These are phyloP conservation scores for Melinopterus prodromus DNA, from an alignment of 2,888 invertebrate species.

Conservation along the genomic window DNA sequence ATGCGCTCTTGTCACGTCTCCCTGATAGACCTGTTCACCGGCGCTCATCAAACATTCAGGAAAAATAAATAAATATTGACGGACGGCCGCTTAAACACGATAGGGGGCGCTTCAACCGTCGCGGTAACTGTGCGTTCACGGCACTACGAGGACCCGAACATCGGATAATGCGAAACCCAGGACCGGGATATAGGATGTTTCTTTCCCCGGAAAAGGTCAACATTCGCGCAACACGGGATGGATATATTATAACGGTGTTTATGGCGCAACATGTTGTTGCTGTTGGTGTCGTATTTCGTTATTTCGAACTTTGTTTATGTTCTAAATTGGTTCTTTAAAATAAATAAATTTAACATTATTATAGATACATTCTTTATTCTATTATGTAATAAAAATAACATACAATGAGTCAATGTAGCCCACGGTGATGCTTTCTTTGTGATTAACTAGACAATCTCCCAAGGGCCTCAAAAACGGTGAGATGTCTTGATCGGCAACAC, in stretches of 20 bases:
- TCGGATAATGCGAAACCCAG: slow-evolving; percentile 12
- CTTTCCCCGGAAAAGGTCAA: background rate
- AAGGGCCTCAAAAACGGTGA: no score
- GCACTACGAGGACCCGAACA: background rate
- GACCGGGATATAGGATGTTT: background rate
- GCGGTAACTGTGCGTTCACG: background rate
- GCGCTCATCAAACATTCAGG: background rate
- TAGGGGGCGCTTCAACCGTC: background rate
- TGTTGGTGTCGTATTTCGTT: background rate
- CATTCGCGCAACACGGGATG: background rate
- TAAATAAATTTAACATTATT: no score
- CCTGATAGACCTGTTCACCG: background rate
- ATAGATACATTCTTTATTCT: no score
- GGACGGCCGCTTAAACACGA: background rate
- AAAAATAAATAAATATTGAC: slow-evolving; percentile 4
- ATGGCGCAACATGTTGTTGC: background rate
- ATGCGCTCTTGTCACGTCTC: background rate
- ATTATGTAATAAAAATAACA: no score
- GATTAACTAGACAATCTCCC: no score
- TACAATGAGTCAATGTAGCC: no score
- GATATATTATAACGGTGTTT: background rate
- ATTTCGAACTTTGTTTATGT: background rate
- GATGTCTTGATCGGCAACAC: no score
- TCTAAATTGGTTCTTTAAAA: background rate
- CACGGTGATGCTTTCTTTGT: no score